A percentile compares a stretch with the other conserved stretches of the same genome.
Evolutionary conservation across 2,888 invertebrate genomes (phyloP).

Genomic region (Hofmannophila pseudospretella): DNA sequence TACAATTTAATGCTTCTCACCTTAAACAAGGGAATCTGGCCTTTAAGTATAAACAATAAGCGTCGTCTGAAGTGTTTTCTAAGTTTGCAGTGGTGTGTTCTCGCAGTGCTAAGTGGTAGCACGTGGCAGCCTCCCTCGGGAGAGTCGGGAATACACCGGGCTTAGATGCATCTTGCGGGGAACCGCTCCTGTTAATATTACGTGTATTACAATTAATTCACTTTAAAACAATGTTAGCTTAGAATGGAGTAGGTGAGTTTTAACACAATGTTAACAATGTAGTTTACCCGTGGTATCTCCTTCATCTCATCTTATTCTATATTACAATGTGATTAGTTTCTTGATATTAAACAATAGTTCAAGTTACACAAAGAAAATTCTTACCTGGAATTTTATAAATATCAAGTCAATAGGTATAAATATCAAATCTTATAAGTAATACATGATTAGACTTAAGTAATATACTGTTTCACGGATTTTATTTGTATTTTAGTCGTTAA

Average conservation of each 20-base stretch:
- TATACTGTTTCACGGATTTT: too few species aligned
- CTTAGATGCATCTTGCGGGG: slow-evolving; percentile 66
- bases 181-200: slow-evolving; percentile 61
- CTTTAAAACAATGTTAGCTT: slow-evolving; percentile 43
- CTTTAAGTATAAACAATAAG: slow-evolving; percentile 37
- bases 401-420: too few species aligned
- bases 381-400: too few species aligned
- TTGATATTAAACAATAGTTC: too few species aligned
- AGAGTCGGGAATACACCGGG: slow-evolving; percentile 49
- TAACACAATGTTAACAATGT: slow-evolving; percentile 11
- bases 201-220: slow-evolving; percentile 62
- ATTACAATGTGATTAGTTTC: too few species aligned
- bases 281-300: background rate
- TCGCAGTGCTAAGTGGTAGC: slow-evolving; percentile 68
- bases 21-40: slow-evolving; percentile 44
- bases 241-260: slow-evolving; percentile 14
- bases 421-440: too few species aligned
- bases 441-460: too few species aligned
- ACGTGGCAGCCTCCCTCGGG: slow-evolving; percentile 59
- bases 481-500: too few species aligned
- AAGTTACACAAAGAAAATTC: too few species aligned
- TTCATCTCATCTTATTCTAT: too few species aligned
- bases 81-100: slow-evolving; percentile 44
- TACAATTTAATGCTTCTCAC: slow-evolving; percentile 45
- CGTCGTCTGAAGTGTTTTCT: slow-evolving; percentile 33